Conservation (phyloP, 2,888 invertebrate genomes). For the Falcaria lacertinaria region DNA sequence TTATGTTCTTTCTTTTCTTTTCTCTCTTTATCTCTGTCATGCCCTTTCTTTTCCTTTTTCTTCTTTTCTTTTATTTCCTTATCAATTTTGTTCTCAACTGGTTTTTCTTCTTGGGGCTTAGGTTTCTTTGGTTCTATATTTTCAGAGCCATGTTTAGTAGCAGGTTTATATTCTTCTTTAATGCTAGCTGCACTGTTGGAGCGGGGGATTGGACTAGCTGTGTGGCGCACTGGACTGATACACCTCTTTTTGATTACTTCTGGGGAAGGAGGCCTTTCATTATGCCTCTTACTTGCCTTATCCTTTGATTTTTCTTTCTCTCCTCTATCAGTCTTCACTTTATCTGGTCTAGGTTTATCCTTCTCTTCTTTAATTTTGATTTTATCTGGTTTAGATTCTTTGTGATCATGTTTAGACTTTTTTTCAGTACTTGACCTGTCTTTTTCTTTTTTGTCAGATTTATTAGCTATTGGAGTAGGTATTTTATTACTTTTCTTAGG, state of each 20-base stretch:
- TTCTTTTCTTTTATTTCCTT: conserved; percentile 78
- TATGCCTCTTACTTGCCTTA: conserved; percentile 72
- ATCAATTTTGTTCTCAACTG: conserved; percentile 73
- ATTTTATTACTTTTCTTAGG: conserved; percentile 75
- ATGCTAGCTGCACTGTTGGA: conserved; percentile 66
- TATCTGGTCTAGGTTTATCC: conserved; percentile 69
- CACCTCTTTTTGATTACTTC: conserved; percentile 60
- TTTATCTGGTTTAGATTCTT: conserved; percentile 68
- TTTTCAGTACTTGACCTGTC: conserved; percentile 68
- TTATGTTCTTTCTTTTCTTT: conserved; percentile 78
- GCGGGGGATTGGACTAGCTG: conserved; percentile 53
- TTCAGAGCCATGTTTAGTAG: conserved; percentile 49
- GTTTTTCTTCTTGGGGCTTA: conserved; percentile 67
- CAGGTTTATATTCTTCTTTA: conserved; percentile 67
- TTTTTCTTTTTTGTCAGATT: conserved; percentile 80
- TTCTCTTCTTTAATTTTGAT: conserved; percentile 69
- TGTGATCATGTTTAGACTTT: conserved; percentile 71
- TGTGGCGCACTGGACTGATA: conserved; percentile 54
- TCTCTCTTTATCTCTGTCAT: conserved; percentile 82
- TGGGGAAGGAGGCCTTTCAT: conserved; percentile 63
- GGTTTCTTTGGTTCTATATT: conserved; percentile 51
- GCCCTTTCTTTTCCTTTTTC: conserved; percentile 82
- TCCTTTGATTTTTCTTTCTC: conserved; percentile 79
- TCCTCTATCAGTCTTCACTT: conserved; percentile 75
- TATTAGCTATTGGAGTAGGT: conserved; percentile 43